These are phyloP conservation scores for Hetaerina americana DNA, from an alignment of 1,140 invertebrate genomes.

Conservation along the genomic window DNA sequence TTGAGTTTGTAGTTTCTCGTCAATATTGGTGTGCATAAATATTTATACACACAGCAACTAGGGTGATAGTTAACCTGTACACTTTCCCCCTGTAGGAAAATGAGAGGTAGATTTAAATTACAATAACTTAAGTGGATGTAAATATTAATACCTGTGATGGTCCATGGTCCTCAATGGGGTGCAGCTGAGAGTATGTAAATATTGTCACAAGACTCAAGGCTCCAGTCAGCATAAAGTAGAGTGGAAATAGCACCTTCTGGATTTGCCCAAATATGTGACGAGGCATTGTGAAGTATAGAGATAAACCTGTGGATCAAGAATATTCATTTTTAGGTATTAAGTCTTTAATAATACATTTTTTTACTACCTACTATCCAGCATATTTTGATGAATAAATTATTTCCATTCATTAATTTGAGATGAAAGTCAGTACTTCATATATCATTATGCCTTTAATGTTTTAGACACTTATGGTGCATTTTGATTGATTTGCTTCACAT, in stretches of 20 bases:
- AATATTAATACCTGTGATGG: not conserved
- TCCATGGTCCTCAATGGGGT: not conserved
- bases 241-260: conserved; percentile 70
- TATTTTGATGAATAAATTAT: not conserved
- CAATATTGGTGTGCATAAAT: not conserved
- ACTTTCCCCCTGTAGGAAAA: not conserved
- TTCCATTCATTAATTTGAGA: conserved; percentile 7
- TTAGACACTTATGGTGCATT: too few relatives aligned
- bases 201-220: conserved; percentile 52
- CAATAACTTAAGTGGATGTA: not conserved
- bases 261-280: conserved; percentile 70
- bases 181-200: not conserved
- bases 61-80: not conserved
- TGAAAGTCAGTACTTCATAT: too few relatives aligned
- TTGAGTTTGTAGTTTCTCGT: too few relatives aligned
- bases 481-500: too few relatives aligned
- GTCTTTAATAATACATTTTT: conserved; percentile 2
- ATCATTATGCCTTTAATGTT: too few relatives aligned
- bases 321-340: not conserved
- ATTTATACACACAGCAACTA: not conserved
- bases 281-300: conserved; percentile 66
- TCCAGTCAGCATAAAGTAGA: conserved; percentile 66
- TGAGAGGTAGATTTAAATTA: not conserved
- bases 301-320: conserved; percentile 45
- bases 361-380: not conserved